phyloP scores from a whole-genome alignment of 2,888 invertebrate genomes.

The Drosophila rellima region DNA sequence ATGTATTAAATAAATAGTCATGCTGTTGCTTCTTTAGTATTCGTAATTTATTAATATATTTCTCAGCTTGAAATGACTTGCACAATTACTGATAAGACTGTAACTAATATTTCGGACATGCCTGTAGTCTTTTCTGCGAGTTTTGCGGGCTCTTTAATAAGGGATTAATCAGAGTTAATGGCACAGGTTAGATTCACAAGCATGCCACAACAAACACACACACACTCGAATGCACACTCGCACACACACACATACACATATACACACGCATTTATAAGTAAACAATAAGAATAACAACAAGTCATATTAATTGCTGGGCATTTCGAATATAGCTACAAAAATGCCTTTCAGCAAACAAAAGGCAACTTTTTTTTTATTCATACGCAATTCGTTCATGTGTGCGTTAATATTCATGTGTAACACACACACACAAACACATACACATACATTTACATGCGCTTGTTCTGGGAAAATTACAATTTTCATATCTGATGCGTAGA shows the following conservation, averaged over 20 bases:
- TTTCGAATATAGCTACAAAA: conserved; percentile 22
- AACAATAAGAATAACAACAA: conserved; percentile 27
- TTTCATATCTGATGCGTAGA: conserved; percentile 58
- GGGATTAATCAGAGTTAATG: conserved; percentile 76
- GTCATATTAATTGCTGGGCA: conserved; percentile 52
- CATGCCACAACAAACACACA: conserved; percentile 26
- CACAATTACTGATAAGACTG: neutral
- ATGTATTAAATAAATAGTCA: conserved; percentile 20
- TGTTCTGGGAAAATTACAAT: conserved; percentile 72
- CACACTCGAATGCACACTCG: conserved; percentile 1
- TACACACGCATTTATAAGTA: neutral
- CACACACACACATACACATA: conserved; percentile 2
- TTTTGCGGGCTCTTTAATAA: conserved; percentile 57
- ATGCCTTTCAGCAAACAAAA: conserved; percentile 42
- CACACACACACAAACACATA: conserved; percentile 15
- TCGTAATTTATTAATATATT: neutral
- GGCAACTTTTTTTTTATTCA: conserved; percentile 61
- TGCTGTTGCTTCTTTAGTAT: too few species aligned
- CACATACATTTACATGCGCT: conserved; percentile 32
- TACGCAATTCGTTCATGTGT: conserved; percentile 39
- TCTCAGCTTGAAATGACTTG: neutral
- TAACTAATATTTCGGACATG: conserved; percentile 8
- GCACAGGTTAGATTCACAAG: conserved; percentile 35
- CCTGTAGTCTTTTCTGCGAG: conserved; percentile 22
- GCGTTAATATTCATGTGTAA: conserved; percentile 60